Base-by-base conservation (phyloP, 2,888 invertebrate species). In the Salpingus planirostris region DNA sequence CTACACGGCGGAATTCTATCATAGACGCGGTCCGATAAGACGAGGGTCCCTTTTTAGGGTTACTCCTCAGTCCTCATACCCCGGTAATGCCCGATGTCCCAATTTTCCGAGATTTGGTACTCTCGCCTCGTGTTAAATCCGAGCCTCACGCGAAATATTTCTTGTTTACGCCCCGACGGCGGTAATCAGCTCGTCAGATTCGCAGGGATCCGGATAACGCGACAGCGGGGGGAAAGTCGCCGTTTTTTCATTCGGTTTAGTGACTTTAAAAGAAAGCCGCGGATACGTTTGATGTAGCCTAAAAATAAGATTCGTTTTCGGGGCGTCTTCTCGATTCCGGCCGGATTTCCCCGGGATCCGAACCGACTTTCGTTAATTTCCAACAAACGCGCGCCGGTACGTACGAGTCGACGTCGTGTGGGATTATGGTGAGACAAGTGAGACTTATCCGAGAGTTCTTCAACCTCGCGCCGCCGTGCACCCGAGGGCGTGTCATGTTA, bases 101-200 rank as follows among this genome's bases (percentile, higher is more conserved):
- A n/a, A n/a, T n/a, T n/a, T n/a, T n/a, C n/a, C n/a, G n/a, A n/a
- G n/a, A n/a, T n/a, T n/a, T n/a, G n/a, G n/a, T n/a, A n/a, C n/a
- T n/a, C n/a, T n/a, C n/a, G n/a, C n/a, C n/a, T n/a, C n/a, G n/a
- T n/a, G n/a, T n/a, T n/a, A n/a, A n/a, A n/a, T n/a, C n/a, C n/a
- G n/a, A n/a, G n/a, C n/a, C n/a, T n/a, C n/a, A 29, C 23, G 23
- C 5, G 23, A 23, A 10, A 38, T 15, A 38, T 29, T 25, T 25
- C 38, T 35, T 35, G 31, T 34, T 38, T 35, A 31, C 8, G 5
- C 18, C 5, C 8, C 18, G 18, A 5, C 18, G 8, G 8, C 28
- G 24, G 42, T 46, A 46, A 47, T 49, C 47, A 49, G 47, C 44
- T 46, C 42, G 40, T 45, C 47, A 46, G 34, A n/a, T 42, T 46